Base-by-base conservation (phyloP, 2,113 vertebrate species). In the Cercopithecus mona region DNA sequence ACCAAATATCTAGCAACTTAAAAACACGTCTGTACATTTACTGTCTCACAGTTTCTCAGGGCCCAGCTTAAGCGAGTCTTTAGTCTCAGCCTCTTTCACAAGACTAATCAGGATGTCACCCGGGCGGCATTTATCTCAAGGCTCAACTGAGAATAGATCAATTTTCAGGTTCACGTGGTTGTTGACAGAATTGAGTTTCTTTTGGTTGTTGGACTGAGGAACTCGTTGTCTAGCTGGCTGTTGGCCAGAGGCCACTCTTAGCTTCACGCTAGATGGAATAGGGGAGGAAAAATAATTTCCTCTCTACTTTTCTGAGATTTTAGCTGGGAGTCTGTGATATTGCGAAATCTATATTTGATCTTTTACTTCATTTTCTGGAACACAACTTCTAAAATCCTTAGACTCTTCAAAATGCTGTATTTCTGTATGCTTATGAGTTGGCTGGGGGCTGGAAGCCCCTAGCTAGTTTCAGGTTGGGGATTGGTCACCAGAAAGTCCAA, bases 41-140 rank as follows among this genome's bases (percentile, higher is more conserved):
- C 8, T 43, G 18, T 12, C 13, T 78, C 30, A 23, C 25, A 30
- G 2, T 55, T 72, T 59, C 50, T 55, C 7, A 22, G 4, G 11
- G 23, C 20, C 32, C 4, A 38, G 0, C 1, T 50, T n/a, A 45
- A 30, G 2, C 25, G 23, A 25, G 16, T 68, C 0, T 6, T 68
- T 52, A 89, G 25, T 2, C 32, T 43, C 8, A 14, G 14, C 3
- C 4, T n/a, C 27, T 27, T 2, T 32, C 27, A n/a, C 1, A 83
- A 59, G 59, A 18, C 10, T 68, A 18, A 90, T 84, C 70, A 90
- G 27, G 8, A 79, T 55, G 35, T 43, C 48, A 76, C 4, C 3
- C 20, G 1, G 25, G 38, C 2, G 43, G 1, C 6, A 40, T 68
- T 75, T 20, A 78, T 13, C 25, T 68, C 17, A 81, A 72, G 38